Percentiles rank a stretch among this genome's conserved stretches.
Conservation (phyloP, 2,888 invertebrate species). For the Mimachlamys varia region DNA sequence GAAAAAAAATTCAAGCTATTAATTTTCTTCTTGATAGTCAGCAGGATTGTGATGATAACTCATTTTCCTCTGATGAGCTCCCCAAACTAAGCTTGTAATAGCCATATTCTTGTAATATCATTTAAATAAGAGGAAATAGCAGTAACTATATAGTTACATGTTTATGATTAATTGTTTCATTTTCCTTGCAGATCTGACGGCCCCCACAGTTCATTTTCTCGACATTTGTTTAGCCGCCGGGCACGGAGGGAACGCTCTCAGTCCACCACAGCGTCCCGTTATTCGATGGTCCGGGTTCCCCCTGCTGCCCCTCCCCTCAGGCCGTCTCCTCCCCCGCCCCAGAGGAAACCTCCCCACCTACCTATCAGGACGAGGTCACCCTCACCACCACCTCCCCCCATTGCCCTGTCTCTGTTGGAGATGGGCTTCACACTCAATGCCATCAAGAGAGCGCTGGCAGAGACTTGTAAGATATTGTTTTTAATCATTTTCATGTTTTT, state of each 20-base stretch:
- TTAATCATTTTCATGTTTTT: too few relatives aligned
- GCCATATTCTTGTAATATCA: too few relatives aligned
- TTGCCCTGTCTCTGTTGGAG: constrained; percentile 84
- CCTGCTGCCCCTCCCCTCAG: constrained; percentile 57
- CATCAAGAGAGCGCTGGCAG: constrained; percentile 84
- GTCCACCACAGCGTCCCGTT: constrained; percentile 40
- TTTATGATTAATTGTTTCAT: background rate
- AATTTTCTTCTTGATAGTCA: too few relatives aligned
- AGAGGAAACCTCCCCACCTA: constrained; percentile 52
- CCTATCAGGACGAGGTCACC: constrained; percentile 63
- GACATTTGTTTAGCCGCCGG: constrained; percentile 44
- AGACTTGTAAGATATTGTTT: constrained; percentile 81
- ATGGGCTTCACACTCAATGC: constrained; percentile 86
- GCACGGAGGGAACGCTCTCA: constrained; percentile 37
- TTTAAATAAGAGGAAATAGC: background rate
- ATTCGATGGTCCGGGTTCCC: constrained; percentile 53
- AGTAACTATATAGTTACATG: background rate
- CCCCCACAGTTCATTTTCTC: constrained; percentile 36
- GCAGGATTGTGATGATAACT: background rate
- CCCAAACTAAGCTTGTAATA: too few relatives aligned
- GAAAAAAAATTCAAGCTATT: too few relatives aligned
- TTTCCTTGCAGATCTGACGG: constrained; percentile 36
- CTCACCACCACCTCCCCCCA: constrained; percentile 81
- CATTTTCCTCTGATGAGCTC: too few relatives aligned
- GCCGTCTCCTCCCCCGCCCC: constrained; percentile 53